Conservation (phyloP, 2,888 invertebrate genomes). For the Ypsolopha scabrella region DNA sequence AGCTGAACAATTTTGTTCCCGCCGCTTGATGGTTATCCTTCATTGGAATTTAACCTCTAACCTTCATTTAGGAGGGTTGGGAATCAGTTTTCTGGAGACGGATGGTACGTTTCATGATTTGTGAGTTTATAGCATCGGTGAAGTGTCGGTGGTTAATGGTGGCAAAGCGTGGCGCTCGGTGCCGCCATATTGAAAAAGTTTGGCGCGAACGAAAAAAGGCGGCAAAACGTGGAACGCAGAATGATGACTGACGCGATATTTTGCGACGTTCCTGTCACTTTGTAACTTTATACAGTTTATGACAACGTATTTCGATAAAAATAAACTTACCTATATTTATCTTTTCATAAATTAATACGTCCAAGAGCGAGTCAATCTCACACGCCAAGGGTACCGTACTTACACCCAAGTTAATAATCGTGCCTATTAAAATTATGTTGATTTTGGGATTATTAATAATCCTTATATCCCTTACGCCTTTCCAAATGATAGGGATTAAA, state of each 20-base stretch:
- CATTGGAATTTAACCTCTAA: slow-evolving; percentile 33
- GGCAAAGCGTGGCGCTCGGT: slow-evolving; percentile 61
- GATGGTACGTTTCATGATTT: slow-evolving; percentile 67
- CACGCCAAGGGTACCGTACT: too few species aligned
- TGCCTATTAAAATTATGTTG: too few species aligned
- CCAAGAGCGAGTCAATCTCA: too few species aligned
- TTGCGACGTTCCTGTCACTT: neutral
- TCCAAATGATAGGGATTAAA: too few species aligned
- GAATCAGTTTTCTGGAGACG: slow-evolving; percentile 25
- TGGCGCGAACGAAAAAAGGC: slow-evolving; percentile 53
- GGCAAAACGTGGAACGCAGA: slow-evolving; percentile 17
- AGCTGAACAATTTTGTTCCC: slow-evolving; percentile 40
- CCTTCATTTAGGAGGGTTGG: slow-evolving; percentile 21
- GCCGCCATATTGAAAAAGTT: slow-evolving; percentile 68
- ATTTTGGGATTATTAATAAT: too few species aligned
- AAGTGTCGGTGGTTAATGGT: slow-evolving; percentile 69
- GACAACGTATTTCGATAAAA: too few species aligned
- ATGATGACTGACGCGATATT: slow-evolving; percentile 7
- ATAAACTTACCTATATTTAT: too few species aligned
- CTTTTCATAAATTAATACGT: too few species aligned
- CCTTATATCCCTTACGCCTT: too few species aligned
- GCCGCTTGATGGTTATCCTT: slow-evolving; percentile 24
- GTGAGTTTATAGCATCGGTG: slow-evolving; percentile 71
- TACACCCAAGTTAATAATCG: too few species aligned
- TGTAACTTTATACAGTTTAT: too few species aligned